A percentile compares a stretch with the other conserved stretches of the same genome.
Evolutionary conservation across 2,797 vertebrate species (phyloP).

Genomic region (Tragopan temminckii): DNA sequence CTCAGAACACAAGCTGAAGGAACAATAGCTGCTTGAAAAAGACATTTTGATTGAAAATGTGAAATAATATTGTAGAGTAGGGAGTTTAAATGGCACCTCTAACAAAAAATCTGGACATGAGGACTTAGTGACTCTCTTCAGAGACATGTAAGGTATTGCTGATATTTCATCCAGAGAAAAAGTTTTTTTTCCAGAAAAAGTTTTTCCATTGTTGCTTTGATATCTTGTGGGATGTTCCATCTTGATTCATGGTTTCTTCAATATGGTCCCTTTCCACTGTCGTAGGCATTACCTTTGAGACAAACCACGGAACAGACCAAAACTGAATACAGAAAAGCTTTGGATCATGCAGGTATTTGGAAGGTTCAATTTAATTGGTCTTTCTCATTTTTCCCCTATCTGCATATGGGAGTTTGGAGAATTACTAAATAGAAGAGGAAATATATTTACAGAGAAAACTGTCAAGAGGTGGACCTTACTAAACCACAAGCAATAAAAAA

Average conservation of each 20-base stretch:
- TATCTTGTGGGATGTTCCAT: not conserved
- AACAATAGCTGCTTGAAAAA: not conserved
- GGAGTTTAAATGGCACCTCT: not conserved
- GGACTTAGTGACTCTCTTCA: not conserved
- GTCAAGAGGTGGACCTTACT: not conserved
- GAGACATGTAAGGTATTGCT: not conserved
- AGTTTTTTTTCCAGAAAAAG: not conserved
- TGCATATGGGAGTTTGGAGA: not conserved
- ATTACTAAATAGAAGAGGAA: not conserved
- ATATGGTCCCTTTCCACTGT: not conserved
- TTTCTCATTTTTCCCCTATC: not conserved
- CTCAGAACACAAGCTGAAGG: not conserved
- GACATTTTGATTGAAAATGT: not conserved
- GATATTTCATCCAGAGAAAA: not conserved
- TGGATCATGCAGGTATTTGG: not conserved
- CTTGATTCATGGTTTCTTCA: not conserved
- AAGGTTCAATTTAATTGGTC: not conserved
- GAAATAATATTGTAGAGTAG: not conserved
- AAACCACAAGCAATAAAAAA: not conserved
- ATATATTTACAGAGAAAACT: not conserved
- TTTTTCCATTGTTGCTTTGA: not conserved
- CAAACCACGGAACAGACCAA: not conserved
- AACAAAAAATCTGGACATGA: not conserved
- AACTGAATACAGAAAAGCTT: not conserved
- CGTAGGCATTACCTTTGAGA: not conserved